Percentiles rank a stretch among this genome's conserved stretches.
Evolutionary conservation across 2,113 vertebrate species (phyloP).

Genomic region (Elaphurus davidianus): DNA sequence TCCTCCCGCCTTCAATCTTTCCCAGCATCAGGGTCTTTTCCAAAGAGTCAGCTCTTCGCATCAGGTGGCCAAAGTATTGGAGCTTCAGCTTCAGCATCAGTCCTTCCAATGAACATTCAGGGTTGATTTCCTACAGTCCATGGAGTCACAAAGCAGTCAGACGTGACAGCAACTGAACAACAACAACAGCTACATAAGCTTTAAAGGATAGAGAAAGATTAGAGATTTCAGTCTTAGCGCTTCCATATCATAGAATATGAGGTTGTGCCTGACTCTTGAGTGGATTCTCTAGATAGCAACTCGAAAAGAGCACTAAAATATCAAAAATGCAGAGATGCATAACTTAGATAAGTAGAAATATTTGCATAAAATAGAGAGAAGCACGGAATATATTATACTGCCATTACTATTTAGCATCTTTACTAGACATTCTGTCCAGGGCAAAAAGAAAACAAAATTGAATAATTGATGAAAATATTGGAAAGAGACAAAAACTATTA

Average conservation of each 20-base stretch:
- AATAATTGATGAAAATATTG: background rate
- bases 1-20: background rate
- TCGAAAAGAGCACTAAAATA: background rate
- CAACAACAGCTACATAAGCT: background rate
- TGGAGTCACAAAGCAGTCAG: background rate
- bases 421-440: background rate
- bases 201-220: background rate
- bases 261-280: too few species aligned
- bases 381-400: background rate
- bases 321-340: background rate
- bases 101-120: rapidly evolving
- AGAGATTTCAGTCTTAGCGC: background rate
- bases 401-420: background rate
- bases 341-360: background rate
- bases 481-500: background rate
- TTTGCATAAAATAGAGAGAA: background rate
- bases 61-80: background rate
- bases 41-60: background rate
- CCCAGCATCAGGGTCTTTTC: background rate
- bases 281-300: background rate
- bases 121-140: background rate
- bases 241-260: background rate
- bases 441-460: background rate
- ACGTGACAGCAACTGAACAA: background rate
- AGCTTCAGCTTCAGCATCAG: background rate